These are phyloP conservation scores for Catharus ustulatus DNA, from an alignment of 2,797 vertebrate species.

Conservation along the genomic window DNA sequence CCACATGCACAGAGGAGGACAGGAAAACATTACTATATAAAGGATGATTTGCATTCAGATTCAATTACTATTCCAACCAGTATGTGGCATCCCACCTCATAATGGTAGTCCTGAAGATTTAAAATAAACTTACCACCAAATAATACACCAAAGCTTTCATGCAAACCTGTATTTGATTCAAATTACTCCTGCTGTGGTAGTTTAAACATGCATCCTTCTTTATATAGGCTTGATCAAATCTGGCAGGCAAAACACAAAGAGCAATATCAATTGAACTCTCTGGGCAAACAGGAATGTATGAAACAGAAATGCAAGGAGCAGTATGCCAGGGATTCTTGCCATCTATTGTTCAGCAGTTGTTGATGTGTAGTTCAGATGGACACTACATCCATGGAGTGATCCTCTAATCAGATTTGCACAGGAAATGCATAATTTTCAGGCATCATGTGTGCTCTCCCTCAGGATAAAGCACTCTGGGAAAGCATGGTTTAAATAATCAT, in stretches of 20 bases:
- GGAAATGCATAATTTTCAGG: conserved; percentile 41
- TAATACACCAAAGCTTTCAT: conserved; percentile 40
- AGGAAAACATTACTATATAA: not conserved
- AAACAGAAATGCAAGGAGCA: not conserved
- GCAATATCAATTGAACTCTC: conserved; percentile 38
- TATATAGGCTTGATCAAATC: conserved; percentile 49
- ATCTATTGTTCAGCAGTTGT: not conserved
- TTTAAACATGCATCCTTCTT: conserved; percentile 47
- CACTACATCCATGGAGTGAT: not conserved
- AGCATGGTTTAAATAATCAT: not conserved
- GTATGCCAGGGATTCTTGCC: conserved; percentile 14
- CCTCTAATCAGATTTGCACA: conserved; percentile 11
- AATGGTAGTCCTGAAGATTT: conserved; percentile 46
- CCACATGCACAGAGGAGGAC: not conserved
- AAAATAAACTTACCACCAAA: conserved; percentile 45
- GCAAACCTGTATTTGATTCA: conserved; percentile 53
- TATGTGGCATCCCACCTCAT: conserved; percentile 21
- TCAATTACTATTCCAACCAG: conserved; percentile 19
- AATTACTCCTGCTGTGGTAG: conserved; percentile 50
- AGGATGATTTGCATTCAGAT: conserved; percentile 32
- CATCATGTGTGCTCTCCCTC: not conserved
- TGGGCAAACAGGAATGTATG: not conserved
- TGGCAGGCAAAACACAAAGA: conserved; percentile 51
- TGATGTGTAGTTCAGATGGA: not conserved
- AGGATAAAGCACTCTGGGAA: not conserved